Conservation (phyloP, 2,888 invertebrate species). For the Galeruca laticollis region DNA sequence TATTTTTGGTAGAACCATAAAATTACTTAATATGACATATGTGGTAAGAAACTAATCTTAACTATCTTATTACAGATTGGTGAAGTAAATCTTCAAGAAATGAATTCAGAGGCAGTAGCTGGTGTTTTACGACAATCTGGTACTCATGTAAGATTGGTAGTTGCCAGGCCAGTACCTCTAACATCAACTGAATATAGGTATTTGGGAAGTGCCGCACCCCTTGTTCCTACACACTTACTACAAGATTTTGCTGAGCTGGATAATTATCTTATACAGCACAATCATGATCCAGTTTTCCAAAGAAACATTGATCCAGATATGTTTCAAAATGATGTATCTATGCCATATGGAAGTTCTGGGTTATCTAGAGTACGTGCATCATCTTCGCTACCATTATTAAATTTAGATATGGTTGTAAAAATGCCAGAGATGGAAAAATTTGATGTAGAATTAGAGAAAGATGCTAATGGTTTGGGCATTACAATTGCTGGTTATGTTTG, state of each 20-base stretch:
- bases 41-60: conserved; percentile 4
- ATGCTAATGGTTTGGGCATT: conserved; percentile 92
- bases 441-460: conserved; percentile 93
- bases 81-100: conserved; percentile 86
- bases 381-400: conserved; percentile 67
- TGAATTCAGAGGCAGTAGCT: conserved; percentile 98
- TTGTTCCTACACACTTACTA: conserved; percentile 79
- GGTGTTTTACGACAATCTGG: conserved; percentile 95
- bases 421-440: conserved; percentile 95
- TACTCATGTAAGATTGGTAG: conserved; percentile 93
- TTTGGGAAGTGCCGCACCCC: conserved; percentile 71
- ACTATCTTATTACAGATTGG: conserved; percentile 60
- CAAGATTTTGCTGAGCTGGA: conserved; percentile 90
- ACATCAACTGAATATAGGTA: conserved; percentile 72
- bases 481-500: conserved; percentile 98
- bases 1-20: conserved; percentile 8
- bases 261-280: conserved; percentile 86
- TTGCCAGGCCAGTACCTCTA: conserved; percentile 89
- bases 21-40: not conserved
- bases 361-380: conserved; percentile 64
- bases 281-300: conserved; percentile 79
- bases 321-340: conserved; percentile 64
- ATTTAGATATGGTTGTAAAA: conserved; percentile 71
- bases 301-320: conserved; percentile 56
- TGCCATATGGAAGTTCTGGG: conserved; percentile 55